Percentiles rank a stretch among this genome's conserved stretches.
phyloP scores from a whole-genome alignment of 2,888 invertebrate genomes.

The Drosophila stalkeri region DNA sequence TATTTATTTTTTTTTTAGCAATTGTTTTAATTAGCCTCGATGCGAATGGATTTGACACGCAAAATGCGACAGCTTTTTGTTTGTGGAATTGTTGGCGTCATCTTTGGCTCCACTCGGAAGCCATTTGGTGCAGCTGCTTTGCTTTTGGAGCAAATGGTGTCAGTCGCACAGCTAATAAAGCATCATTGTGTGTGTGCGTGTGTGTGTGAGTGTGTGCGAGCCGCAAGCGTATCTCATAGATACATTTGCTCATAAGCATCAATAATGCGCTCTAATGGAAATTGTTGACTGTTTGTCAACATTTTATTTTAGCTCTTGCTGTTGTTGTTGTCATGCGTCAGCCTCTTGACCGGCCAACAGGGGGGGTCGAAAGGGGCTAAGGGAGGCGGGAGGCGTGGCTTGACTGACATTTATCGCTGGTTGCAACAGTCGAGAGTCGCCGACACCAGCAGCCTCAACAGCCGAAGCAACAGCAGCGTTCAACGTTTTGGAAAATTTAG shows the following conservation, averaged over 20 bases:
- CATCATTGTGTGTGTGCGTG: constrained; percentile 18
- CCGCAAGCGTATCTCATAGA: constrained; percentile 69
- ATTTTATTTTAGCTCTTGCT: constrained; percentile 24
- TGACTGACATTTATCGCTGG: constrained; percentile 80
- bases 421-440: constrained; percentile 40
- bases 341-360: constrained; percentile 47
- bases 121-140: constrained; percentile 29
- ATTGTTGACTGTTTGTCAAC: constrained; percentile 65
- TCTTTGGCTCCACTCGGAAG: constrained; percentile 42
- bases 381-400: constrained; percentile 55
- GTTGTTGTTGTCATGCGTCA: constrained; percentile 44
- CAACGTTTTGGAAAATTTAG: constrained; percentile 82
- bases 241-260: constrained; percentile 78
- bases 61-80: constrained; percentile 36
- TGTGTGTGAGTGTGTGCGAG: constrained; percentile 23
- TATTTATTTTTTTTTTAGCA: constrained; percentile 42
- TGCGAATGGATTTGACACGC: constrained; percentile 62
- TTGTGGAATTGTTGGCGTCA: constrained; percentile 54
- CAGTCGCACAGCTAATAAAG: constrained; percentile 56
- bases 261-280: constrained; percentile 80
- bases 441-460: constrained; percentile 18
- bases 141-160: constrained; percentile 61
- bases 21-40: constrained; percentile 67
- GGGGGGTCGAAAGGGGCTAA: constrained; percentile 2
- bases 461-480: constrained; percentile 53